These are phyloP conservation scores for Drosophila kuntzei DNA, from an alignment of 2,888 invertebrate species.

Conservation along the genomic window DNA sequence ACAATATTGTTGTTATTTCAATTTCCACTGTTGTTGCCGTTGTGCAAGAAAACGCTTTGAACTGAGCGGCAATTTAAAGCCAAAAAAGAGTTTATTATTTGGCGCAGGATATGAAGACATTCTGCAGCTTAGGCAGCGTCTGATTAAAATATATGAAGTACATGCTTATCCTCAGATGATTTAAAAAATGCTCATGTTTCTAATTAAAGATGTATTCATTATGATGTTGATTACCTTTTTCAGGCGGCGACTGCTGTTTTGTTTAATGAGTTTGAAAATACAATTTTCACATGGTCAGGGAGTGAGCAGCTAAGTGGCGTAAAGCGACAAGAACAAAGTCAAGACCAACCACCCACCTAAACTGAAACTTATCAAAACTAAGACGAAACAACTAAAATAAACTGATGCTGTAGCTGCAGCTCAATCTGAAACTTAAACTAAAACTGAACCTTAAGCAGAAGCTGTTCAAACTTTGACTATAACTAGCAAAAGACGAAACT, in stretches of 20 bases:
- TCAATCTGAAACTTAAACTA: conserved; percentile 23
- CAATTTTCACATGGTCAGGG: conserved; percentile 32
- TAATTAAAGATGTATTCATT: conserved; percentile 1
- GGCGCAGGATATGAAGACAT: conserved; percentile 1
- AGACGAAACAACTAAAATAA: conserved; percentile 39
- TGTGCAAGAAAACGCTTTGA: conserved; percentile 17
- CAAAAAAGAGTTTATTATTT: conserved; percentile 15
- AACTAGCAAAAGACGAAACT: conserved; percentile 38
- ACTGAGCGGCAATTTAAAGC: conserved; percentile 38
- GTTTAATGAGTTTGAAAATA: conserved; percentile 32
- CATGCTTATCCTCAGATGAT: background rate
- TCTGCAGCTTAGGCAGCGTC: background rate
- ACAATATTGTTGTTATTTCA: background rate
- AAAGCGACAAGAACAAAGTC: conserved; percentile 18
- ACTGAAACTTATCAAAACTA: conserved; percentile 38
- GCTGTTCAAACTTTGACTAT: conserved; percentile 57
- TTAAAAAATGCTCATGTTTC: background rate
- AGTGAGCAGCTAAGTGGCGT: conserved; percentile 31
- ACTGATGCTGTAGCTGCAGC: conserved; percentile 21
- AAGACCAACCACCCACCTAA: conserved; percentile 53
- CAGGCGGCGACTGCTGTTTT: conserved; percentile 33
- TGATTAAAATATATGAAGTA: conserved; percentile 9
- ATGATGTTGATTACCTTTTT: conserved; percentile 17
- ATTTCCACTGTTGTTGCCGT: conserved; percentile 5
- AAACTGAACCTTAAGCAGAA: conserved; percentile 20